A percentile compares a stretch with the other conserved stretches of the same genome.
These are phyloP conservation scores for Zeugodacus cucurbitae DNA, from an alignment of 1,140 invertebrate species.

Conservation along the genomic window DNA sequence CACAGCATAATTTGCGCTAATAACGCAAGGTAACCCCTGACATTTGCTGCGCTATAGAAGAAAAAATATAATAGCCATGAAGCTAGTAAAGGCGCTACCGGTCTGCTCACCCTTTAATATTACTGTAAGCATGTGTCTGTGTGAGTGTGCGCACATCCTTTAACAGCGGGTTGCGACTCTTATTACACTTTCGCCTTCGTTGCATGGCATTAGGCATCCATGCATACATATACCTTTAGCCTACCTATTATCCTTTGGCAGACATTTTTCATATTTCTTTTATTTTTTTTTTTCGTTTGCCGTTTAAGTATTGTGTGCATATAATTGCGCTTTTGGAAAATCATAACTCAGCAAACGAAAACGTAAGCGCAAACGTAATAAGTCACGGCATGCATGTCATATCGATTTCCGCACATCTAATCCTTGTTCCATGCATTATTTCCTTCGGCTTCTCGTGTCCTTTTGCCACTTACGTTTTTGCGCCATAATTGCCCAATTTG, in stretches of 20 bases:
- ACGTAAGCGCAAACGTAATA: background rate
- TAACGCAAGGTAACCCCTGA: conserved; percentile 12
- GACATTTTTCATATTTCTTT: background rate
- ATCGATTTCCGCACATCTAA: background rate
- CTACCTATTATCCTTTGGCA: background rate
- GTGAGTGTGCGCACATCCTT: background rate
- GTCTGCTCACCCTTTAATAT: background rate
- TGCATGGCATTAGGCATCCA: background rate
- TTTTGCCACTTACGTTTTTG: conserved; percentile 34
- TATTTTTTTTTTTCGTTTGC: background rate
- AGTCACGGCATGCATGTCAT: background rate
- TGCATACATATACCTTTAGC: background rate
- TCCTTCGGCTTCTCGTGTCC: background rate
- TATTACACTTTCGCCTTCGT: conserved; percentile 30
- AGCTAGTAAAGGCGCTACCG: too few relatives aligned
- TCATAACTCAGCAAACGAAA: background rate
- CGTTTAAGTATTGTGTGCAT: background rate
- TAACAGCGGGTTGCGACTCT: conserved; percentile 7
- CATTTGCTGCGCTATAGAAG: background rate
- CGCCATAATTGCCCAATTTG: conserved; percentile 30
- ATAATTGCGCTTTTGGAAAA: background rate
- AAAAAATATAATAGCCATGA: background rate
- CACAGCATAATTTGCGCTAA: conserved; percentile 35
- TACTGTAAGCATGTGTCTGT: background rate
- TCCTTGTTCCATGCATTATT: background rate